Evolutionary conservation across 1,140 invertebrate genomes (phyloP).

Genomic region (Orius insidiosus): DNA sequence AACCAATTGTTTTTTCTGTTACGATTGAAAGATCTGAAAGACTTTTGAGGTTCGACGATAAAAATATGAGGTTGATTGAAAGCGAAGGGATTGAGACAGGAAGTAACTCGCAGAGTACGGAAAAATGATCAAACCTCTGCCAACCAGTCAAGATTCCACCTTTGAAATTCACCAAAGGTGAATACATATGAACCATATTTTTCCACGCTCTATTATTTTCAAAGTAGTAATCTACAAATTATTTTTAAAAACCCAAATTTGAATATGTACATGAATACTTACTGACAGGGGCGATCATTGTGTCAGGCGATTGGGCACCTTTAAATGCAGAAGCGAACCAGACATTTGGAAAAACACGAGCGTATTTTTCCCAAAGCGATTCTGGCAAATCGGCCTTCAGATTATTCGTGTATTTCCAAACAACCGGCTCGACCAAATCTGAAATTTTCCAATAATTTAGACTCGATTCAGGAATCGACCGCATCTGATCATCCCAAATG

Average conservation of each 20-base stretch:
- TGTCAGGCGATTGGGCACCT: slow-evolving; percentile 32
- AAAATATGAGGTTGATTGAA: slow-evolving; percentile 28
- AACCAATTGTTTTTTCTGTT: slow-evolving; percentile 6
- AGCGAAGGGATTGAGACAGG: slow-evolving; percentile 39
- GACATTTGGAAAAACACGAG: slow-evolving; percentile 33
- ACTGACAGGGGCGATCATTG: slow-evolving; percentile 29
- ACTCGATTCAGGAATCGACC: slow-evolving; percentile 26
- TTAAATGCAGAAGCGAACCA: slow-evolving; percentile 50
- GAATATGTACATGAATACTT: not conserved
- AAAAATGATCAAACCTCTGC: slow-evolving; percentile 44
- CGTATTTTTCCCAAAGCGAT: slow-evolving; percentile 12
- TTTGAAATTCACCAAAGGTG: slow-evolving; percentile 9
- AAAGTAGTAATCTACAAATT: slow-evolving; percentile 13
- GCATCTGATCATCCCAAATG: slow-evolving; percentile 50
- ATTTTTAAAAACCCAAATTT: not conserved
- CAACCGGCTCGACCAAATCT: slow-evolving; percentile 34
- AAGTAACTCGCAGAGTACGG: slow-evolving; percentile 43
- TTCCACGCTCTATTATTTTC: slow-evolving; percentile 20
- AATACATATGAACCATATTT: slow-evolving; percentile 10
- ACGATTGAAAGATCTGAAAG: slow-evolving; percentile 7
- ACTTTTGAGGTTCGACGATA: slow-evolving; percentile 16
- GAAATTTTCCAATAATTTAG: slow-evolving; percentile 30
- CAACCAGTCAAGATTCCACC: slow-evolving; percentile 20
- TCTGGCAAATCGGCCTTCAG: slow-evolving; percentile 7
- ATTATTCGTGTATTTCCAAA: slow-evolving; percentile 25